phyloP scores from a whole-genome alignment of 2,797 vertebrate genomes.

The Dipus sagitta region DNA sequence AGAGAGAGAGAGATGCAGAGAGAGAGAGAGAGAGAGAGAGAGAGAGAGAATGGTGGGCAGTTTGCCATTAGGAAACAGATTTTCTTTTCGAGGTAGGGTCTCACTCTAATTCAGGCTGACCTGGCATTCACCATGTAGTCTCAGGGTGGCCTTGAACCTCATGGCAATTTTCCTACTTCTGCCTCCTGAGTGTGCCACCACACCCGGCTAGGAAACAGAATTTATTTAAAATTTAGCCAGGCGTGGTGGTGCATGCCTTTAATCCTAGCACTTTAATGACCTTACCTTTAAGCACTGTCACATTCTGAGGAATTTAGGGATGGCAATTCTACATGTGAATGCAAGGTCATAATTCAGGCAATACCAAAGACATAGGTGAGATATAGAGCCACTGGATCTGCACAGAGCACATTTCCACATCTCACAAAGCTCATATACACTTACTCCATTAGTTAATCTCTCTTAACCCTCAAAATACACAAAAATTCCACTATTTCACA shows the following conservation, averaged over 20 bases:
- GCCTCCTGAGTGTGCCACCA: too few relatives aligned
- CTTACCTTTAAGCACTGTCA: neutral
- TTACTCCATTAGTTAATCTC: neutral
- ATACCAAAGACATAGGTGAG: neutral
- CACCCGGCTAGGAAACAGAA: too few relatives aligned
- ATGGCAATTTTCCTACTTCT: too few relatives aligned
- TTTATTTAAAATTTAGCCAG: too few relatives aligned
- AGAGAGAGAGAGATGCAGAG: too few relatives aligned
- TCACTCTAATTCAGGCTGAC: too few relatives aligned
- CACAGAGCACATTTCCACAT: neutral
- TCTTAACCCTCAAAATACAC: neutral
- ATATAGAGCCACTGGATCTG: neutral
- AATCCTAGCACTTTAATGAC: neutral
- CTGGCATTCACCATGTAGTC: too few relatives aligned
- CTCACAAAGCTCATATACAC: neutral
- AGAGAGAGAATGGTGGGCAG: neutral
- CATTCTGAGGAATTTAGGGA: neutral
- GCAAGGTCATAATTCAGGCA: neutral
- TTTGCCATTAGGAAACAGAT: slow-evolving; percentile 11
- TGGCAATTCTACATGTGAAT: neutral
- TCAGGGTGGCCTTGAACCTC: too few relatives aligned
- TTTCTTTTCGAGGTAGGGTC: too few relatives aligned
- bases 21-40: too few relatives aligned
- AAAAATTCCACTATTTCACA: neutral
- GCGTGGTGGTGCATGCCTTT: too few relatives aligned